Evolutionary conservation across 2,113 vertebrate species (phyloP).

Genomic region (Pelodiscus sinensis): DNA sequence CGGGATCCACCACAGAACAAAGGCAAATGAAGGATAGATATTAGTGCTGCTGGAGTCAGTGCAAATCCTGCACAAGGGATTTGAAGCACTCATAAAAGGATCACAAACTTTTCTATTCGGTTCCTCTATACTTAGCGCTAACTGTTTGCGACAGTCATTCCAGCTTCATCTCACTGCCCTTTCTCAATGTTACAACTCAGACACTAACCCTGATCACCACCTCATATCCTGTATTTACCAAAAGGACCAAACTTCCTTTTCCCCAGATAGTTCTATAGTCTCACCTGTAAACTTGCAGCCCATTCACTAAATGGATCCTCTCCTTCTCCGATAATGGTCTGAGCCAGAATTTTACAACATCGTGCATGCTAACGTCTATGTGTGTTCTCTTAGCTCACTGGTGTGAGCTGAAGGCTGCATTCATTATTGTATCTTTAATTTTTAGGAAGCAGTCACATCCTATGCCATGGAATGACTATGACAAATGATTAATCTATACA

Average conservation of each 20-base stretch:
- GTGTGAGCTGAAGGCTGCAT: slow-evolving; percentile 11
- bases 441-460: not conserved
- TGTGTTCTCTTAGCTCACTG: not conserved
- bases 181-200: not conserved
- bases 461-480: slow-evolving; percentile 32
- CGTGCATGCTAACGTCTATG: not conserved
- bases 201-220: not conserved
- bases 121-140: not conserved
- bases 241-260: not conserved
- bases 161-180: not conserved
- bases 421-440: slow-evolving; percentile 20
- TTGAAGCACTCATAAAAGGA: not conserved
- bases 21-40: not conserved
- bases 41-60: not conserved
- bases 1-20: not conserved
- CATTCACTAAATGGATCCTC: not conserved
- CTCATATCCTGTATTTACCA: not conserved
- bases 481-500: slow-evolving; percentile 19
- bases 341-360: not conserved
- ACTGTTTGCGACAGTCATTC: not conserved
- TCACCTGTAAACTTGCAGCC: not conserved
- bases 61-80: not conserved
- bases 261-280: not conserved
- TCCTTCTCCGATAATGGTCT: not conserved
- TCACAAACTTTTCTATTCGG: not conserved